Base-by-base conservation (phyloP, 1,140 invertebrate genomes). In the Megathymus violae region DNA sequence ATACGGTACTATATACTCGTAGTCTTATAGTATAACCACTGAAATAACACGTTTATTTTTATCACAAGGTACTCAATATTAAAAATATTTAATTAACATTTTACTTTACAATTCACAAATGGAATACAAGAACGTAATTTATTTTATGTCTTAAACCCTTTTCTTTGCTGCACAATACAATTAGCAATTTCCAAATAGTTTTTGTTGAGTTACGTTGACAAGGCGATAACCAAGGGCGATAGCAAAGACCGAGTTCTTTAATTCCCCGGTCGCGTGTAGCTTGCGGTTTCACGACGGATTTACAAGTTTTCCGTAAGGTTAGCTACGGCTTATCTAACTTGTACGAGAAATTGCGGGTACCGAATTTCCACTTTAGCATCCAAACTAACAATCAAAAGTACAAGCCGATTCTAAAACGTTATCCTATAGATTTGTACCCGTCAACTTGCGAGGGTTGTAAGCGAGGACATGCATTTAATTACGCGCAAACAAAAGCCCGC, bases 281-380 rank as follows among this genome's bases (percentile, higher is more conserved):
- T 80, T 83, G 80, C 71, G 80, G 79, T 81, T 76, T 64, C 65
- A 65, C 68, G 59, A 61, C 54, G 70, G 82, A 85, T 85, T 85
- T 84, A 76, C 71, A 84, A 85, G 80, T 85, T 85, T 77, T 79
- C 76, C 67, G 74, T 77, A 69, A 72, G 65, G 71, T 74, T 69
- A 65, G 64, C 67, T 69, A 62, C 70, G 75, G 76, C 77, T 80
- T 85, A 81, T 71, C 69, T 70, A 80, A 82, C 71, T 85, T 85
- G 67, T 48, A 62, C 59, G 43, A 36, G 47, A 67, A 62, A 67
- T 71, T 67, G 61, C 50, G 63, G 60, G 44, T 47, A 64, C 61
- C 36, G 58, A 60, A 63, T 63, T 64, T 15, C 47, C 43, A 51
- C 46, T 63, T 22, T 16, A 17, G 16, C 17, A 17, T 43, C 25